phyloP scores from a whole-genome alignment of 2,113 vertebrate species.

The Silurus glanis region DNA sequence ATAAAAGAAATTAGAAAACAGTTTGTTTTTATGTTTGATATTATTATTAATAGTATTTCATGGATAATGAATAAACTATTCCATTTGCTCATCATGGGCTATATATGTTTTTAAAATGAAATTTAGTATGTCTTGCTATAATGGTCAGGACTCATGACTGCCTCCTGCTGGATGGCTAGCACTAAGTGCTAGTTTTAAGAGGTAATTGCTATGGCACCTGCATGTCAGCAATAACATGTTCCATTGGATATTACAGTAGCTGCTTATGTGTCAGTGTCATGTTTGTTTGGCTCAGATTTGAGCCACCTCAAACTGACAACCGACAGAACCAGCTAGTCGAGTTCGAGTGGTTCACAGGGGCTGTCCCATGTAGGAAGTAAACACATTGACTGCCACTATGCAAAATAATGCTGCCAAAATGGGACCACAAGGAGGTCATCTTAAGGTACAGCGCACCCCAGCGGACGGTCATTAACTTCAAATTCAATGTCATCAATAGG shows the following conservation, averaged over 20 bases:
- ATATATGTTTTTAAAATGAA: background rate
- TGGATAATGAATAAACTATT: background rate
- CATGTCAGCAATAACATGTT: slow-evolving; percentile 6
- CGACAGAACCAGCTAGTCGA: slow-evolving; percentile 58
- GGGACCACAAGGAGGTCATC: slow-evolving; percentile 10
- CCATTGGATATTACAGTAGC: slow-evolving; percentile 29
- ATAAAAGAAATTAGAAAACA: background rate
- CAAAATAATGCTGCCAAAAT: background rate
- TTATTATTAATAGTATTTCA: background rate
- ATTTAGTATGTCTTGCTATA: background rate
- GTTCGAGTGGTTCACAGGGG: slow-evolving; percentile 53
- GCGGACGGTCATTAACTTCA: slow-evolving; percentile 37
- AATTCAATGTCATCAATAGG: slow-evolving; percentile 35
- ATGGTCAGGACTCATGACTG: background rate
- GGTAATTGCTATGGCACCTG: background rate
- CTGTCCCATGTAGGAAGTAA: slow-evolving; percentile 53
- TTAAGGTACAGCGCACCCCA: slow-evolving; percentile 46
- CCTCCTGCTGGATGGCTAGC: slow-evolving; percentile 28
- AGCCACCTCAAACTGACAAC: slow-evolving; percentile 47
- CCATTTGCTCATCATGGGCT: background rate
- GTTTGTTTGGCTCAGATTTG: slow-evolving; percentile 31
- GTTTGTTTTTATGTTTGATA: background rate
- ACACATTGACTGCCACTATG: background rate
- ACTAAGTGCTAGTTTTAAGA: background rate
- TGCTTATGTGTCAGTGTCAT: slow-evolving; percentile 32